phyloP scores from a whole-genome alignment of 2,113 vertebrate species.

The Tiliqua scincoides region DNA sequence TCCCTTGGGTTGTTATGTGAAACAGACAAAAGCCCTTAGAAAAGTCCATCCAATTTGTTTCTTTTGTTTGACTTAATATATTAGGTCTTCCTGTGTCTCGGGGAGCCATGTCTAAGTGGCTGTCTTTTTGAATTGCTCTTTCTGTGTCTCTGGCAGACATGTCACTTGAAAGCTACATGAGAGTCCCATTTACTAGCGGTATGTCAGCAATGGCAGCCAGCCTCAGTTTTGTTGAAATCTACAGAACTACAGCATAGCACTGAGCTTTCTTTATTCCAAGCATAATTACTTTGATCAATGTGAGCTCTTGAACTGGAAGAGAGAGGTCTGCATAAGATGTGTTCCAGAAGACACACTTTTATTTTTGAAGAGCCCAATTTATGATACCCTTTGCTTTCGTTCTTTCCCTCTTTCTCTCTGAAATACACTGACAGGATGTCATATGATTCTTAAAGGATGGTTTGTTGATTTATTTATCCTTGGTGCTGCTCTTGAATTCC shows the following conservation, averaged over 20 bases:
- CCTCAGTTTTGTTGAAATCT: background rate
- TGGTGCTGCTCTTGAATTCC: background rate
- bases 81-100: background rate
- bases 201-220: background rate
- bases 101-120: constrained; percentile 5
- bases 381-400: background rate
- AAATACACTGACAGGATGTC: background rate
- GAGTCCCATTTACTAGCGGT: background rate
- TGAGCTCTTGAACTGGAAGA: background rate
- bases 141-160: background rate
- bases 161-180: background rate
- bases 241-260: background rate
- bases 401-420: no score
- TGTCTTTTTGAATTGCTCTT: constrained; percentile 3
- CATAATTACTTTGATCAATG: background rate
- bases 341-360: constrained; percentile 1
- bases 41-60: constrained; percentile 15
- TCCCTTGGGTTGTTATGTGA: background rate
- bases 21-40: constrained; percentile 13
- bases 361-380: background rate
- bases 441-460: background rate
- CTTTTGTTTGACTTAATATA: constrained; percentile 21
- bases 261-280: background rate
- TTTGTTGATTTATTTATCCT: background rate
- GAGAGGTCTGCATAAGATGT: background rate